These are phyloP conservation scores for Tamandua tetradactyla DNA, from an alignment of 2,797 vertebrate genomes.

Conservation along the genomic window DNA sequence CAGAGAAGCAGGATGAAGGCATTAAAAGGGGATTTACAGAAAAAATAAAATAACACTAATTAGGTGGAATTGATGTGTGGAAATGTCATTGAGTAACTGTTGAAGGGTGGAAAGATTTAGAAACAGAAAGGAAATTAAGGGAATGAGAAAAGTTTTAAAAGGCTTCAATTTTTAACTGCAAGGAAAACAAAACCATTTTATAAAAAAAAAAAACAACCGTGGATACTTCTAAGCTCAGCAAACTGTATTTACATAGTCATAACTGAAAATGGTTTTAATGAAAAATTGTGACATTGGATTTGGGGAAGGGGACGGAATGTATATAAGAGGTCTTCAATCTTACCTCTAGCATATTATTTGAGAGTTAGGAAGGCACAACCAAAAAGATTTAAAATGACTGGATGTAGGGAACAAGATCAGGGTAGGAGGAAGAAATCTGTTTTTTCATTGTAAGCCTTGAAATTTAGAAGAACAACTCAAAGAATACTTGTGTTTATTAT, in stretches of 20 bases:
- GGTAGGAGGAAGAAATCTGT: neutral
- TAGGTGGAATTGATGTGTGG: neutral
- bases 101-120: neutral
- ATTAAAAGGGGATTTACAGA: neutral
- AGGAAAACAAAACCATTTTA: neutral
- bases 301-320: neutral
- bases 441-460: neutral
- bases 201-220: neutral
- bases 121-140: constrained; percentile 27
- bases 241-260: neutral
- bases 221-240: neutral
- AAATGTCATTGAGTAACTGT: neutral
- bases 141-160: constrained; percentile 18
- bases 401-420: neutral
- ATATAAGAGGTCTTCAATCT: neutral
- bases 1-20: neutral
- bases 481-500: neutral
- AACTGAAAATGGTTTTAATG: constrained; percentile 15
- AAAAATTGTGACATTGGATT: neutral
- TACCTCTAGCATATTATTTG: neutral
- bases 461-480: constrained; percentile 9
- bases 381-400: constrained; percentile 25
- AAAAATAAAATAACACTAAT: neutral
- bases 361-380: neutral
- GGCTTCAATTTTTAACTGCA: constrained; percentile 6